A percentile compares a stretch with the other conserved stretches of the same genome.
These are phyloP conservation scores for Iselma pallidipennis DNA, from an alignment of 2,888 invertebrate species.

Conservation along the genomic window DNA sequence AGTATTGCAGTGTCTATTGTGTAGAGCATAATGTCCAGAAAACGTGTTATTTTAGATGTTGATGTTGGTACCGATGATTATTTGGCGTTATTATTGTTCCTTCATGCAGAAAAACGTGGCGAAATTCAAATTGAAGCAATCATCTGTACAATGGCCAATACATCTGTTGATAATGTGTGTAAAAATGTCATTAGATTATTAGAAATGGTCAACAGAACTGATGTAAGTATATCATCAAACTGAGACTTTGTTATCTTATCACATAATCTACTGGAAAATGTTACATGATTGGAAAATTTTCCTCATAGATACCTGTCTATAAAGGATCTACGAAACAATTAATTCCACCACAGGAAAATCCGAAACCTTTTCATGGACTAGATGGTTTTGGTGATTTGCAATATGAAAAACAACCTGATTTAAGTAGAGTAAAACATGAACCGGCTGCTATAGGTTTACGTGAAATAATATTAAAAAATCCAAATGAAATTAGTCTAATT, in stretches of 20 bases:
- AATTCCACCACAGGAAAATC: slow-evolving; percentile 51
- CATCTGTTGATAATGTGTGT: slow-evolving; percentile 67
- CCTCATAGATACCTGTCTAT: slow-evolving; percentile 69
- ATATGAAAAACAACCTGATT: slow-evolving; percentile 50
- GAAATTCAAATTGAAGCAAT: slow-evolving; percentile 66
- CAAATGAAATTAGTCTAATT: slow-evolving; percentile 64
- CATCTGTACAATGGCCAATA: slow-evolving; percentile 78
- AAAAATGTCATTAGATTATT: slow-evolving; percentile 72
- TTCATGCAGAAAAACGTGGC: slow-evolving; percentile 58
- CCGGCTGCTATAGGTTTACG: slow-evolving; percentile 64
- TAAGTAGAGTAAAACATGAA: slow-evolving; percentile 34
- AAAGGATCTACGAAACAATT: slow-evolving; percentile 63
- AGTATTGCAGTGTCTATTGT: not conserved
- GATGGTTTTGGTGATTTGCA: slow-evolving; percentile 74
- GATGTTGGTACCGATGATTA: slow-evolving; percentile 71
- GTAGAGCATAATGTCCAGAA: not conserved
- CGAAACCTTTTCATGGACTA: slow-evolving; percentile 62
- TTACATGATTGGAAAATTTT: not conserved
- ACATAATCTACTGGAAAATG: not conserved
- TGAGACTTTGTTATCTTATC: not conserved
- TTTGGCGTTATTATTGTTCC: slow-evolving; percentile 62
- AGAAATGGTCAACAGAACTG: slow-evolving; percentile 61
- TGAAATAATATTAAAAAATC: slow-evolving; percentile 60
- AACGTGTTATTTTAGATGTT: slow-evolving; percentile 61
- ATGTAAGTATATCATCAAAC: slow-evolving; percentile 61